phyloP scores from a whole-genome alignment of 2,797 vertebrate species.

The Botia almorhae region DNA sequence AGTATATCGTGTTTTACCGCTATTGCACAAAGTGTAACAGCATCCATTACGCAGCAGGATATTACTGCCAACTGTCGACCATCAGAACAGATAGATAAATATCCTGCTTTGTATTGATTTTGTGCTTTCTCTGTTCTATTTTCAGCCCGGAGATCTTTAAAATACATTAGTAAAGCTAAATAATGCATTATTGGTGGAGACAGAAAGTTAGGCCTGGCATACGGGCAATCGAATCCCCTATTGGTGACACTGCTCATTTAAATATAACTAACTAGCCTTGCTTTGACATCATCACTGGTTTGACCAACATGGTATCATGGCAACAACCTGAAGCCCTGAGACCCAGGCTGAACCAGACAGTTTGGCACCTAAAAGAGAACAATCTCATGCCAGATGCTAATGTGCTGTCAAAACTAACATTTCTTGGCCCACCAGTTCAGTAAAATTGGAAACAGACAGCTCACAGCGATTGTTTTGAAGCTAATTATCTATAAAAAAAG shows the following conservation, averaged over 20 bases:
- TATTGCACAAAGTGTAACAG: background rate
- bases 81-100: slow-evolving; percentile 68
- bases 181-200: slow-evolving; percentile 41
- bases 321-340: background rate
- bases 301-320: background rate
- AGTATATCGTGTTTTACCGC: background rate
- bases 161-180: slow-evolving; percentile 60
- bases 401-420: slow-evolving; percentile 33
- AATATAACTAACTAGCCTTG: slow-evolving; percentile 42
- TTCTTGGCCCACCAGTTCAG: slow-evolving; percentile 6
- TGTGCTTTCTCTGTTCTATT: slow-evolving; percentile 63
- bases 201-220: slow-evolving; percentile 36
- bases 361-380: slow-evolving; percentile 5
- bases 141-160: slow-evolving; percentile 59
- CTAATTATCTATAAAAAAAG: slow-evolving; percentile 41
- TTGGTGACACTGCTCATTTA: slow-evolving; percentile 47
- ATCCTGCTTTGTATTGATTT: slow-evolving; percentile 70
- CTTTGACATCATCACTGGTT: slow-evolving; percentile 32
- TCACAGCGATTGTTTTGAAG: slow-evolving; percentile 23
- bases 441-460: slow-evolving; percentile 35
- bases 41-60: slow-evolving; percentile 31
- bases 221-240: slow-evolving; percentile 42
- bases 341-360: slow-evolving; percentile 4
- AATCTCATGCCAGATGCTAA: slow-evolving; percentile 38
- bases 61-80: slow-evolving; percentile 58